Evolutionary conservation across 2,888 invertebrate genomes (phyloP), one percentile per base, ranked within the genome.

Genomic region (Drosophila rubida): DNA sequence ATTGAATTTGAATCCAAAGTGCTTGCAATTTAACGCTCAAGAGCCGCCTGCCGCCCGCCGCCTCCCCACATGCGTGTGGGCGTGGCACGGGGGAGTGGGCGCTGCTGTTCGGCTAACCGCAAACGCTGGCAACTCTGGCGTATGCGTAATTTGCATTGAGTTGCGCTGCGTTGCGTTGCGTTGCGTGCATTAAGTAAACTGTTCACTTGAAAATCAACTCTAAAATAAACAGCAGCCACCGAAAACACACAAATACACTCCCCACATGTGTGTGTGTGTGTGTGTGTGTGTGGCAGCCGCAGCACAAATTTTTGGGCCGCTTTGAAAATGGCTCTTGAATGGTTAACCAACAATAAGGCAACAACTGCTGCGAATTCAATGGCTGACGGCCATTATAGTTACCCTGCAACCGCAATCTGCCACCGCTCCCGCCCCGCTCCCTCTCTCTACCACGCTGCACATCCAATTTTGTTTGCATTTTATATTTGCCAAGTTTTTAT

Each of bases 1-100:
- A 89, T 90, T 88, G 88, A 89, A 90, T 89, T 84, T 78, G 81
- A 82, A 82, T 84, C 80, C 81, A 86, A 89, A 87, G 87, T 89
- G 86, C 85, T 80, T 84, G 75, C 83, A 86, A 83, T 79, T 81
- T 75, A 75, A 78, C 74, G 70, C 69, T 75, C 74, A 79, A 75
- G 39, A 23, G 37, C 19, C 13, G 4, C n/a, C n/a, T n/a, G n/a
- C 23, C 4, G 37, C 45, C 22, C 11, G 1, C 25, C 14, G 1
- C 7, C 4, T 7, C 30, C 9, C 35, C 11, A 23, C 13, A 44
- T 25, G 53, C 19, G 54, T 37, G 61, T 59, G 71, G 62, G 85
- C 59, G 77, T 75, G 85, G 82, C 66, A 85, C 58, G 13, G 16
- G 35, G 5, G 46, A 44, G 48, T 1, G 68, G 19, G 41, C 35